Evolutionary conservation across 2,797 vertebrate genomes (phyloP), one percentile per base, ranked within the genome.

Genomic region (Lithobates sylvaticus): DNA sequence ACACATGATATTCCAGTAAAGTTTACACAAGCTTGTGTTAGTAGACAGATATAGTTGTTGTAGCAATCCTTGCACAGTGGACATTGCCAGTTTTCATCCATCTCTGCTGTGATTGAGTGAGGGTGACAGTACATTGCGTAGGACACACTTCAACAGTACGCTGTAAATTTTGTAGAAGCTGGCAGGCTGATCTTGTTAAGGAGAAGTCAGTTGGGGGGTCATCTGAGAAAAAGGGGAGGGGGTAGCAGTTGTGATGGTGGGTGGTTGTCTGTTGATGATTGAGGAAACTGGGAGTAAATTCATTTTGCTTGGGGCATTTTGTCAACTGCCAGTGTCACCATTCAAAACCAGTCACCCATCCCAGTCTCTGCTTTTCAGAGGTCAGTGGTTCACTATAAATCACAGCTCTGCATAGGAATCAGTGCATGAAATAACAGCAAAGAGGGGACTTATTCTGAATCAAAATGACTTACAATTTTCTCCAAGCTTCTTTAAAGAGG

Each of bases 251-350:
- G 74, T 70, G 68, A 67, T 72, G 72, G 72, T 81, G 85, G 79
- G 85, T 77, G 85, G 80, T 86, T 95, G 97, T 97, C 97, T 98
- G 97, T 98, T 98, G 97, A 98, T 98, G 98, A 99, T 97, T 97
- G 98, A 98, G 98, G 97, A 97, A 99, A 99, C 98, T 97, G 97
- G 97, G 97, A 98, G 97, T 99, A 98, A 98, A 99, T 99, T 98
- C 98, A 98, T 99, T 99, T 97, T 97, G 97, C 97, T 97, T 94
- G 94, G 93, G 95, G 97, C 97, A 97, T 97, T 99, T 97, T 98
- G 97, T 99, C 98, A 99, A 98, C 95, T 97, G 98, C 97, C 97
- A 96, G 97, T 96, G 96, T 98, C 96, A 97, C 97, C 97, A 97
- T 97, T 98, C 97, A 98, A 97, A 99, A 96, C 97, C 96, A 97